Base-by-base conservation (phyloP, 2,888 invertebrate genomes). In the Coecobrya sp. region DNA sequence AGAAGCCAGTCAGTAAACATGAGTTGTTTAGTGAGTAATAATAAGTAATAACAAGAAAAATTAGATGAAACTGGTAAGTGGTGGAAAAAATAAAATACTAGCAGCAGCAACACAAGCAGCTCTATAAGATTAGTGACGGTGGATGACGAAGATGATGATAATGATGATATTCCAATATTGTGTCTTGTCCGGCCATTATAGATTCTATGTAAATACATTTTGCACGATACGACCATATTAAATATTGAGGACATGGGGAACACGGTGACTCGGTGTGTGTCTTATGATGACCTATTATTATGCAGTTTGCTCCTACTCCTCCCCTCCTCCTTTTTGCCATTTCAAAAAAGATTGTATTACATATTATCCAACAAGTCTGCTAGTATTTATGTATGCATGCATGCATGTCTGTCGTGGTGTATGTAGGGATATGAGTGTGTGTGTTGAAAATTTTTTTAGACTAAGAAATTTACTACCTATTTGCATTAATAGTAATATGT, bases 1-100 rank as follows among this genome's bases (percentile, higher is more conserved):
- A n/a, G n/a, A n/a, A n/a, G 76, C 19, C 62, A 19, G 62, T 62
- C 62, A 22, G 62, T 30, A 52, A 81, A 55, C 27, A 82, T 30
- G 36, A 13, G 30, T 82, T 30, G 59, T 82, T n/a, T 59, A 82
- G 42, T 82, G 22, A 82, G 82, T 82, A 55, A 55, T 82, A 82
- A 82, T 82, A 55, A 82, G 82, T 82, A 82, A 55, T 82, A 82
- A 82, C 82, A 36, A 59, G 82, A 82, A 82, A 82, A 82, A 82
- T 82, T 55, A 55, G 82, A 82, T 82, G 82, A 82, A 82, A 82
- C 82, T 82, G 36, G 82, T 82, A 82, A 82, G 36, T 59, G 59
- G 55, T 82, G 30, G 82, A 49, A 45, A 76, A 22, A 68, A 68
- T 68, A 16, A 11, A 30, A 65, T 65, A 65, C 13, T 5, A 65